Base-by-base conservation (phyloP, 2,797 vertebrate genomes). In the Poliocrania exsul region DNA sequence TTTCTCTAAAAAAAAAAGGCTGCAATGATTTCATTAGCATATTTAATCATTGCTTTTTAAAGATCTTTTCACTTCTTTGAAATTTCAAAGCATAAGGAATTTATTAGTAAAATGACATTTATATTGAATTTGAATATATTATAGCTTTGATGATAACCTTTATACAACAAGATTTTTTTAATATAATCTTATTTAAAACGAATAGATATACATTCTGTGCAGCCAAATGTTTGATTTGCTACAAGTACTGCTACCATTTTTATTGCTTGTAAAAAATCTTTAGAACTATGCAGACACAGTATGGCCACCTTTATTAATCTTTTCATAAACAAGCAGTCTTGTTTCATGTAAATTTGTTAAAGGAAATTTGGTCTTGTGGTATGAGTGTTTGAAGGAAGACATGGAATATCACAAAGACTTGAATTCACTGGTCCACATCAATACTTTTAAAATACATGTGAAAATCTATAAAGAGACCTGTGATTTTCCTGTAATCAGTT, bases 91-190 rank as follows among this genome's bases (percentile, higher is more conserved):
- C 85, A 75, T 94, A 92, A 89, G 44, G 73, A 92, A 92, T 94
- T 84, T 97, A 91, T 97, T 96, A 95, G 91, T 78, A 95, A 97
- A 97, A 96, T 95, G 66, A 75, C 80, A 90, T 95, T 96, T 95
- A 18, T 93, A 79, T 95, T 96, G 80, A 95, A 97, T 96, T 97
- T 96, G 83, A 97, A 97, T 94, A 83, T 54, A 84, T 95, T 95
- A 94, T 86, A 87, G 53, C 83, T 92, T 96, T 95, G 85, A 97
- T 95, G 65, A 91, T 93, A 96, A 94, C 67, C 82, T 96, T 96
- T 94, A 85, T 60, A 54, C 81, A 94, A 94, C 46, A 95, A 94
- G 77, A 84, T 14, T 44, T 66, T 96, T 81, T 92, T 70, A 33
- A 84, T 70, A 65, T 86, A 87, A 38, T 93, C 62, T 96, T 73